Evolutionary conservation across 2,113 vertebrate genomes (phyloP), one percentile per base, ranked within the genome.

Genomic region (Varanus komodoensis): DNA sequence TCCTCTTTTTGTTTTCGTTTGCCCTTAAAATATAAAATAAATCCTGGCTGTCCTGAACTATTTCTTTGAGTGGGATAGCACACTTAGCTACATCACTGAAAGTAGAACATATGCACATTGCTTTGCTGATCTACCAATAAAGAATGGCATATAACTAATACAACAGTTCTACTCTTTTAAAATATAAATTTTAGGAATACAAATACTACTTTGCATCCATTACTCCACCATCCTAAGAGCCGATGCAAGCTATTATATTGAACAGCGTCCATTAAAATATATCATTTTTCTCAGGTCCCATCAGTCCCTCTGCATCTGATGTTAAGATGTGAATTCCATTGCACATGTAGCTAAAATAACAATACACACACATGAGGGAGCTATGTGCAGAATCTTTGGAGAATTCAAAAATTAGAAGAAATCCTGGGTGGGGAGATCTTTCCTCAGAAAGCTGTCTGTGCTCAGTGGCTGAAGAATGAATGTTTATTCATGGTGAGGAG

Each of bases 91-190:
- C 27, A 29, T 44, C 78, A 23, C 78, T 78, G n/a, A 83, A 5
- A 50, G 14, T 23, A 91, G 74, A 91, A 8, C 5, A 61, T 5
- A 89, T 21, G 68, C 0, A 74, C 86, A 88, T 87, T 90, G 9
- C 23, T 68, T 77, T 82, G 23, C 0, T 88, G 80, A 91, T 34
- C 93, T 73, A 88, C 19, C n/a, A 86, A 50, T 54, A 48, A 84
- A 91, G 79, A 17, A 29, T 14, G 82, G 90, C 68, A 61, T 15
- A 79, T 44, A 74, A 86, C 9, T 89, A 93, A 73, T 14, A 48
- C 5, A 88, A 78, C 52, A 84, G 68, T 4, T 91, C 82, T 85
- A 93, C 93, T 93, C 8, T 12, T 89, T 61, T 89, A 71, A 74
- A 82, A 79, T 71, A 93, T n/a, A 64, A 2, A 69, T 12, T 89